Evolutionary conservation across 2,888 invertebrate genomes (phyloP).

Genomic region (Caenorhabditis angaria): DNA sequence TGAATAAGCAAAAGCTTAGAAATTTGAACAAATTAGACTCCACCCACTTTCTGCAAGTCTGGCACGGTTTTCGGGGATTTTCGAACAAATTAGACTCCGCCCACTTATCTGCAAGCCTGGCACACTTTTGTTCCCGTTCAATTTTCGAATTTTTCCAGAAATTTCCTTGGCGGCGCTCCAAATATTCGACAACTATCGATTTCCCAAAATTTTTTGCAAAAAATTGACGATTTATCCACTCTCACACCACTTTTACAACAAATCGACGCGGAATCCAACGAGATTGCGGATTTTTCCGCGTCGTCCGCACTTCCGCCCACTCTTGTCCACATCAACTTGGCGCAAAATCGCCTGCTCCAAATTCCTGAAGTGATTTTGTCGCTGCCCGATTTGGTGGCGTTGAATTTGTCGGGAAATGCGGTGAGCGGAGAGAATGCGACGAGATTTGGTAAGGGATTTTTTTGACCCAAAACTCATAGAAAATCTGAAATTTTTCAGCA

Average conservation of each 20-base stretch:
- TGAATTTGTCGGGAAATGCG: conserved; percentile 61
- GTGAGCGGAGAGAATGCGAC: conserved; percentile 43
- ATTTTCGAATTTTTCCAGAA: neutral
- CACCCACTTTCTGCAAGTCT: too few relatives aligned
- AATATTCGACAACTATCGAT: conserved; percentile 55
- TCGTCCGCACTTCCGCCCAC: conserved; percentile 45
- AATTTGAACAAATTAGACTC: too few relatives aligned
- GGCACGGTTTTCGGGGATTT: too few relatives aligned
- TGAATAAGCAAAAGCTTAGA: too few relatives aligned
- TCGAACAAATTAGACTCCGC: too few relatives aligned
- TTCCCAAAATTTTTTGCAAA: conserved; percentile 46
- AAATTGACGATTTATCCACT: conserved; percentile 34
- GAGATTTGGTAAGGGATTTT: conserved; percentile 27
- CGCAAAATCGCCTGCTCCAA: conserved; percentile 50
- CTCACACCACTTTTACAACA: conserved; percentile 56
- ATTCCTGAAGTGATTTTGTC: conserved; percentile 56
- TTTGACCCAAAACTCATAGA: too few relatives aligned
- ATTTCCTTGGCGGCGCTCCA: conserved; percentile 34
- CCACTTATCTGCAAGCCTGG: too few relatives aligned
- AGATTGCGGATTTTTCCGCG: conserved; percentile 15
- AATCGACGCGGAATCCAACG: conserved; percentile 51
- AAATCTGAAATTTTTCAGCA: conserved; percentile 22
- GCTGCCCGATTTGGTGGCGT: conserved; percentile 53
- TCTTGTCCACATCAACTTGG: conserved; percentile 60
- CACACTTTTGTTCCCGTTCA: neutral